Base-by-base conservation (phyloP, 1,140 invertebrate species). In the Babylonia areolata region DNA sequence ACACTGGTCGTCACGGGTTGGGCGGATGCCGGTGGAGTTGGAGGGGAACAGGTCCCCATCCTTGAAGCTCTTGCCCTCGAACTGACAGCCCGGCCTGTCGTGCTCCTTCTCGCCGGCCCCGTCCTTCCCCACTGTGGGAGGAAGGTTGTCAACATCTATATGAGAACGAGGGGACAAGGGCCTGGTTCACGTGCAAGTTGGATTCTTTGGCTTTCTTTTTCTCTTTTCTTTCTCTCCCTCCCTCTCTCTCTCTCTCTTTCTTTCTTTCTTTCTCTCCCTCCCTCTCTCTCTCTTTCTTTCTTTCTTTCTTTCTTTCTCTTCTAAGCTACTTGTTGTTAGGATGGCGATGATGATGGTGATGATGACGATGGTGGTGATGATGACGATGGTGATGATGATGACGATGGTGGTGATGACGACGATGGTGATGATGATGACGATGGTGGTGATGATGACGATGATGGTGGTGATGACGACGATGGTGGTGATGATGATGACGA, bases 111-210 rank as follows among this genome's bases (percentile, higher is more conserved):
- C 84, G 17, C 77, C 71, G 20, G 82, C 69, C 12, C 39, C 85
- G 81, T 87, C 86, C 81, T 80, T 85, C 85, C 64, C 81, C 81
- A 89, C 90, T 91, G 89, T 91, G 87, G 90, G 90, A 89, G 90
- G 90, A 91, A 91, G 85, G 90, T 91, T 91, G 89, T 88, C 88
- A 91, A 90, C 87, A 89, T 91, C 90, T 91, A 89, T 87, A 88
- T 89, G 87, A 90, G 87, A 89, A 88, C 28, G 58, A 64, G 37
- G 23, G 75, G 64, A 69, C 64, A 2, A 51, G 64, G 33, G n/a
- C 39, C 54, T n/a, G 82, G 11, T 64, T 84, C 82, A 84, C 82
- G 82, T 84, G 82, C 82, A 51, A 51, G 46, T 0, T 51, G 46
- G 17, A 1, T 64, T 64, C 23, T 64, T 64, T 2, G 0, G 0